A percentile compares a stretch with the other conserved stretches of the same genome.
Conservation (phyloP, 1,140 invertebrate genomes). For the Frieseomelitta varia region DNA sequence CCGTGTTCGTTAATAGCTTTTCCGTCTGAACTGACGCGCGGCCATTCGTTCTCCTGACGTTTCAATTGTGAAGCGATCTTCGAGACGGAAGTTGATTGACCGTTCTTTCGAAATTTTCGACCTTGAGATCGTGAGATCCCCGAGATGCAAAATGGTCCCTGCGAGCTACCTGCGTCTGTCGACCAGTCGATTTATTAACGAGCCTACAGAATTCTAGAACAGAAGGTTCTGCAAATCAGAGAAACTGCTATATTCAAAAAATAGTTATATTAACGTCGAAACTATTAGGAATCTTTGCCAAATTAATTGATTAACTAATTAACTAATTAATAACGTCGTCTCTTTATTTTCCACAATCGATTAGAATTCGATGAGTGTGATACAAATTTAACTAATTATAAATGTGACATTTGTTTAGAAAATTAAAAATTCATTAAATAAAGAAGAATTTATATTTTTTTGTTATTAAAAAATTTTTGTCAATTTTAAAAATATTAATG, state of each 20-base stretch:
- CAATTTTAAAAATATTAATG: too few species aligned
- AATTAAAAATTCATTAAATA: too few species aligned
- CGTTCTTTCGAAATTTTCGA: slow-evolving; percentile 53
- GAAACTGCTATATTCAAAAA: too few species aligned
- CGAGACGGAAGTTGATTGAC: slow-evolving; percentile 67
- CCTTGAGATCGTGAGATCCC: slow-evolving; percentile 20
- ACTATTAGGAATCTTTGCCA: too few species aligned
- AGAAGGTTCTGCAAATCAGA: neutral
- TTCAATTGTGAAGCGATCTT: slow-evolving; percentile 68
- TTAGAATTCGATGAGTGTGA: too few species aligned
- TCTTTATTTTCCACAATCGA: too few species aligned
- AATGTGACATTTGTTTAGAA: too few species aligned
- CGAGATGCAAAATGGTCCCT: slow-evolving; percentile 4
- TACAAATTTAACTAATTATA: too few species aligned
- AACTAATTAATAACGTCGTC: too few species aligned
- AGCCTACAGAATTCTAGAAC: neutral
- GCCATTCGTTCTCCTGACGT: slow-evolving; percentile 69
- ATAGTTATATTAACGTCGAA: too few species aligned
- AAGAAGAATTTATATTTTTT: too few species aligned
- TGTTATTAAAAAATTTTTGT: neutral
- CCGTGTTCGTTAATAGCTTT: slow-evolving; percentile 57
- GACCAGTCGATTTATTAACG: slow-evolving; percentile 77
- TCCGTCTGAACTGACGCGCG: slow-evolving; percentile 62
- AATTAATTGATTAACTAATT: too few species aligned
- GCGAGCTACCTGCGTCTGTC: slow-evolving; percentile 46